These are phyloP conservation scores for Epinephelus moara DNA, from an alignment of 2,113 vertebrate species.

Conservation along the genomic window DNA sequence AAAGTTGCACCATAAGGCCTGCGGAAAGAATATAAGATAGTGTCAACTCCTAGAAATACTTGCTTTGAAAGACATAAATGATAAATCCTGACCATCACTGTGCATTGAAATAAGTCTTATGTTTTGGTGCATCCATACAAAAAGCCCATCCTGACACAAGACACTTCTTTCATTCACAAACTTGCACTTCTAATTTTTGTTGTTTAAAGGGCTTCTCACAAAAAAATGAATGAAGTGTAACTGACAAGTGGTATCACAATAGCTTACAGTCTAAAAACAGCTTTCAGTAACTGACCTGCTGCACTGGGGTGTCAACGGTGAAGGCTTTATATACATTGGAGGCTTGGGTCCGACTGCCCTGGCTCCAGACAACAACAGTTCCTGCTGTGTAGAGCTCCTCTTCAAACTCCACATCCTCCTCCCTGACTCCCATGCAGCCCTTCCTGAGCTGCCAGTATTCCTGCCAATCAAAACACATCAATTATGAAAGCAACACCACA, in stretches of 20 bases:
- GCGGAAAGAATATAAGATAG: slow-evolving; percentile 61
- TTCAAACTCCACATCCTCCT: slow-evolving; percentile 92
- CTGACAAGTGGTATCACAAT: neutral
- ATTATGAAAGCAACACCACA: neutral
- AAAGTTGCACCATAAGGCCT: slow-evolving; percentile 99
- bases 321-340: slow-evolving; percentile 94
- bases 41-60: too few species aligned
- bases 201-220: neutral
- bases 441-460: slow-evolving; percentile 95
- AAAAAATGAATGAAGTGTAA: too few species aligned
- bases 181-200: too few species aligned
- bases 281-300: slow-evolving; percentile 86
- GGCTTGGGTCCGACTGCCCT: slow-evolving; percentile 90
- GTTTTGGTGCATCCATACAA: neutral
- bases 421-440: slow-evolving; percentile 85
- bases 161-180: too few species aligned
- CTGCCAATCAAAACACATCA: slow-evolving; percentile 75
- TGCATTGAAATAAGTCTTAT: neutral
- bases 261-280: neutral
- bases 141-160: too few species aligned
- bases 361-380: slow-evolving; percentile 97
- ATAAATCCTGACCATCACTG: neutral
- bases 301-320: slow-evolving; percentile 94
- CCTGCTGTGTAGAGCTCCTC: slow-evolving; percentile 95
- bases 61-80: neutral